Conservation (phyloP, 92 coral and sea anemone species). For the Nematostella vectensis region DNA sequence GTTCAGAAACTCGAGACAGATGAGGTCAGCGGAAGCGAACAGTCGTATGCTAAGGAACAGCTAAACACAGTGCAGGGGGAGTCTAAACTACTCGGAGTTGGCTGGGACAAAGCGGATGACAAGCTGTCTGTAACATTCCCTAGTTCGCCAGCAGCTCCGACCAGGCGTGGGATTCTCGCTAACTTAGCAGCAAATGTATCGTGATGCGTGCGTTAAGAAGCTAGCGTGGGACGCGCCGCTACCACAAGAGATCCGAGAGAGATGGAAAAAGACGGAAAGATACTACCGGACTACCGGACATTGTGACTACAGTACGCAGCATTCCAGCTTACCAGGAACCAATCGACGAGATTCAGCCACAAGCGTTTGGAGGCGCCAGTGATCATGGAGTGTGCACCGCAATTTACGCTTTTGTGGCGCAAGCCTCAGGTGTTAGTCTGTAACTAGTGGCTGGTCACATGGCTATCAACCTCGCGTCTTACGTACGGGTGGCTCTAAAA, state of each 20-base stretch:
- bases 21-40: constrained; percentile 6
- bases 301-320: constrained; percentile 26
- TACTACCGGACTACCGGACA: constrained; percentile 10
- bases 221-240: constrained; percentile 1
- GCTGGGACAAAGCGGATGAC: constrained; percentile 8
- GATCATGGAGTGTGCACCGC: constrained; percentile 44
- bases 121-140: constrained; percentile 25
- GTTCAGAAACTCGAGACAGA: constrained; percentile 27
- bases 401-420: constrained; percentile 42
- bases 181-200: background rate
- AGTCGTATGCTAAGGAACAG: constrained; percentile 29
- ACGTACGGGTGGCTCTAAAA: constrained; percentile 34
- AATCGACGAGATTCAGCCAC: constrained; percentile 40
- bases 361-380: constrained; percentile 56
- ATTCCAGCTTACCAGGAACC: constrained; percentile 31
- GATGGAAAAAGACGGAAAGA: background rate
- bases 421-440: constrained; percentile 45
- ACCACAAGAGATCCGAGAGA: background rate
- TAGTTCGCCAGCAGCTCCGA: constrained; percentile 13
- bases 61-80: constrained; percentile 9
- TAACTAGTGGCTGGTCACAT: constrained; percentile 54
- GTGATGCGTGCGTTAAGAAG: background rate
- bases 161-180: constrained; percentile 3
- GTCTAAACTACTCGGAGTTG: constrained; percentile 7
- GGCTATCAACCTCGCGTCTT: constrained; percentile 43